Evolutionary conservation across 2,888 invertebrate genomes (phyloP).

Genomic region (Gymnoscelis rufifasciata): DNA sequence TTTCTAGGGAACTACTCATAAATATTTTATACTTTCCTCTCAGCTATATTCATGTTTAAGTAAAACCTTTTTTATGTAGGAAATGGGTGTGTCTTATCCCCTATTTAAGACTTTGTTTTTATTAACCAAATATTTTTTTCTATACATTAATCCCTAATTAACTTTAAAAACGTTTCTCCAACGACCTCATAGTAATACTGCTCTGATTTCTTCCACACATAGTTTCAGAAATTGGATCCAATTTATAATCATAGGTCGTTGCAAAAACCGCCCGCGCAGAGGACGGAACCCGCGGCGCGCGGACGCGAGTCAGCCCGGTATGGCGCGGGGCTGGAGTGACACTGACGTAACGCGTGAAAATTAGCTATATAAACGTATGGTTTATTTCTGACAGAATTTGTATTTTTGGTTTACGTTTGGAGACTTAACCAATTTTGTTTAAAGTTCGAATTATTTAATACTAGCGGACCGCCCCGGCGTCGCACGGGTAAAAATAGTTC

Average conservation of each 20-base stretch:
- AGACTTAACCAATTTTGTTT: too few species aligned
- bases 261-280: background rate
- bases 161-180: background rate
- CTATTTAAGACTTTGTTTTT: too few species aligned
- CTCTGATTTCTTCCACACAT: slow-evolving; percentile 28
- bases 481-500: too few species aligned
- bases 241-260: slow-evolving; percentile 40
- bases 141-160: background rate
- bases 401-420: background rate
- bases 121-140: too few species aligned
- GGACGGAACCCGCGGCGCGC: slow-evolving; percentile 10
- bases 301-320: background rate
- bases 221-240: slow-evolving; percentile 46
- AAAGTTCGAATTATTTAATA: too few species aligned
- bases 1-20: too few species aligned
- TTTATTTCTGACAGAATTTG: too few species aligned
- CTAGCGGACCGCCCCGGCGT: too few species aligned
- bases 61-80: too few species aligned
- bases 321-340: background rate
- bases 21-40: too few species aligned
- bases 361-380: background rate
- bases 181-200: slow-evolving; percentile 33
- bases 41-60: too few species aligned
- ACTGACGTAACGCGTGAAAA: background rate
- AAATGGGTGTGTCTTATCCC: too few species aligned